Evolutionary conservation across 37 sponge, comb jelly and placozoan species (phyloP).

Genomic region (Ianthella basta): DNA sequence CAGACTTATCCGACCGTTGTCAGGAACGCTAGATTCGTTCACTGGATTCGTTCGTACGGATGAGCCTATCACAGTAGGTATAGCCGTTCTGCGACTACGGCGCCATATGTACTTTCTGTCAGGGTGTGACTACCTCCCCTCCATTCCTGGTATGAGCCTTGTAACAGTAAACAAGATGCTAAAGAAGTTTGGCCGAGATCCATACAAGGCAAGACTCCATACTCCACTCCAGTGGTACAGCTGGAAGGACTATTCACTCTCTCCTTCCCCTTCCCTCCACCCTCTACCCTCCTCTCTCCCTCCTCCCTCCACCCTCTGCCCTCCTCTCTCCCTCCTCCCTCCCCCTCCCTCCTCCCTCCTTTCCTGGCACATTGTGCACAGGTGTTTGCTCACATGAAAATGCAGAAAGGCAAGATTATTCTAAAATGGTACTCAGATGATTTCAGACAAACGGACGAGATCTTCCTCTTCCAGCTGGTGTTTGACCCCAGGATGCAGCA

Average conservation of each 20-base stretch:
- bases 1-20: too few relatives aligned
- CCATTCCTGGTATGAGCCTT: slow-evolving; percentile 90
- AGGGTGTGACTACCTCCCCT: slow-evolving; percentile 97
- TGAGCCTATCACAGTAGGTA: too few relatives aligned
- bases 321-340: too few relatives aligned
- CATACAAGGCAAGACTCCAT: slow-evolving; percentile 54
- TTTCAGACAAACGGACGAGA: slow-evolving; percentile 78
- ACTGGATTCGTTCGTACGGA: too few relatives aligned
- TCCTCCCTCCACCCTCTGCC: too few relatives aligned
- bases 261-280: too few relatives aligned
- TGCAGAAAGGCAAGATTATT: slow-evolving; percentile 60
- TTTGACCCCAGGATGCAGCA: slow-evolving; percentile 81
- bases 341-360: too few relatives aligned
- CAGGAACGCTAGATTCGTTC: too few relatives aligned
- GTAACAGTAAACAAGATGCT: slow-evolving; percentile 88
- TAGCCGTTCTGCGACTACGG: slow-evolving; percentile 49
- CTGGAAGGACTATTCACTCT: neutral
- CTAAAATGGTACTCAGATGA: slow-evolving; percentile 66
- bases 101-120: slow-evolving; percentile 97
- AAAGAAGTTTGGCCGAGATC: slow-evolving; percentile 72
- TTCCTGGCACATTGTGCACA: neutral
- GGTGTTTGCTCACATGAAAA: slow-evolving; percentile 74
- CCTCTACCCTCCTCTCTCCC: too few relatives aligned
- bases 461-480: slow-evolving; percentile 91
- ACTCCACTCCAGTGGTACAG: neutral